These are phyloP conservation scores for Drosophila hamatofila DNA, from an alignment of 2,888 invertebrate species.

Conservation along the genomic window DNA sequence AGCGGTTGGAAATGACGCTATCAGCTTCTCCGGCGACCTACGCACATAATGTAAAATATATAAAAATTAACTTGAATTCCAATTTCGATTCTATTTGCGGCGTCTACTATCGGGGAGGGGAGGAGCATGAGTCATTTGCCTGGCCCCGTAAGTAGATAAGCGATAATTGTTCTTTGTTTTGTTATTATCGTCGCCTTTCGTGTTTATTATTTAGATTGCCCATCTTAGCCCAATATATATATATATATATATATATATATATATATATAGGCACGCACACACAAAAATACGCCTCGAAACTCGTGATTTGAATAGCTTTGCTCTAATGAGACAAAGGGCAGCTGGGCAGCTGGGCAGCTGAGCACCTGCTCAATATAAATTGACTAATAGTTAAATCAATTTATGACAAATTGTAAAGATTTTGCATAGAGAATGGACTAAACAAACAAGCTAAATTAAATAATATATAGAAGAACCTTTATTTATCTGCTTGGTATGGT, in stretches of 20 bases:
- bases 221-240: constrained; percentile 12
- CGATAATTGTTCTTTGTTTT: constrained; percentile 54
- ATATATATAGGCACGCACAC: constrained; percentile 10
- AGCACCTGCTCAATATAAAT: background rate
- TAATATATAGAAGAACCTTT: no score
- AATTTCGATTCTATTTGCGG: constrained; percentile 20
- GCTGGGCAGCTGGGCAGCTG: background rate
- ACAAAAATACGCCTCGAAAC: constrained; percentile 16
- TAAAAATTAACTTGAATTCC: constrained; percentile 1
- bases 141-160: constrained; percentile 43
- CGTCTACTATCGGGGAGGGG: constrained; percentile 1
- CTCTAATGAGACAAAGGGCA: constrained; percentile 11
- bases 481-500: no score
- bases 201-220: constrained; percentile 58
- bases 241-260: background rate
- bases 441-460: background rate
- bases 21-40: constrained; percentile 84
- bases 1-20: constrained; percentile 91
- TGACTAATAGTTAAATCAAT: background rate
- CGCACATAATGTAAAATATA: constrained; percentile 26
- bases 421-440: background rate
- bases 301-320: constrained; percentile 47
- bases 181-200: constrained; percentile 54
- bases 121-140: constrained; percentile 34
- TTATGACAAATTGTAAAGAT: background rate